Evolutionary conservation across 64 coral and sea anemone genomes (phyloP).

Genomic region (Porites lutea): DNA sequence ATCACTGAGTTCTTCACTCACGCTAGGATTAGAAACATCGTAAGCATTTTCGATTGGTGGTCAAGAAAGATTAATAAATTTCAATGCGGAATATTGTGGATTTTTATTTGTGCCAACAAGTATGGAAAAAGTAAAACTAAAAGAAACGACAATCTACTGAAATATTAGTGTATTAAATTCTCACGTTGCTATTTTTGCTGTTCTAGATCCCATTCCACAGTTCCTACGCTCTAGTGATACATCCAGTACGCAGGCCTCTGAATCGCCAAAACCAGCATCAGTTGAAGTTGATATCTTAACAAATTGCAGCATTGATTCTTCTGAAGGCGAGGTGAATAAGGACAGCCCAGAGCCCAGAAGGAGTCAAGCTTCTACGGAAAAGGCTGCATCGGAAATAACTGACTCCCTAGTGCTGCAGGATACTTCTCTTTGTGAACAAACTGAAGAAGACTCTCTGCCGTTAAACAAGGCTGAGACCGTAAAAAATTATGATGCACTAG

Average conservation of each 20-base stretch:
- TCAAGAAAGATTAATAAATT: no score
- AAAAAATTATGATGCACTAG: background rate
- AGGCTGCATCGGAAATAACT: background rate
- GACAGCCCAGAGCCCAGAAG: background rate
- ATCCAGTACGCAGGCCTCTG: no score
- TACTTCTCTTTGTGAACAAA: background rate
- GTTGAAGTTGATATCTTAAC: constrained; percentile 34
- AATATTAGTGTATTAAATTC: background rate
- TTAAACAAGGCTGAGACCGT: background rate
- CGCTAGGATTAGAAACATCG: no score
- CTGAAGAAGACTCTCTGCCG: no score
- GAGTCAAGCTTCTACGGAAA: background rate
- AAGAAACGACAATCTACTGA: no score
- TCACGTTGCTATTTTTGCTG: background rate
- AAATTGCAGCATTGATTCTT: background rate
- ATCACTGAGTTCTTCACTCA: no score
- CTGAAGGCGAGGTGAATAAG: background rate
- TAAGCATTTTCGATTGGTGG: no score
- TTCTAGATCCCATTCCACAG: constrained; percentile 51
- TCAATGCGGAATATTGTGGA: no score
- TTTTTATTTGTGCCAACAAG: no score
- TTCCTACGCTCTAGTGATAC: background rate
- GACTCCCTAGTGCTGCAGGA: no score
- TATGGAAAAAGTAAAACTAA: no score
- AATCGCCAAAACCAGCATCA: background rate